These are phyloP conservation scores for Smutsia gigantea DNA, from an alignment of 2,797 vertebrate genomes.

Conservation along the genomic window DNA sequence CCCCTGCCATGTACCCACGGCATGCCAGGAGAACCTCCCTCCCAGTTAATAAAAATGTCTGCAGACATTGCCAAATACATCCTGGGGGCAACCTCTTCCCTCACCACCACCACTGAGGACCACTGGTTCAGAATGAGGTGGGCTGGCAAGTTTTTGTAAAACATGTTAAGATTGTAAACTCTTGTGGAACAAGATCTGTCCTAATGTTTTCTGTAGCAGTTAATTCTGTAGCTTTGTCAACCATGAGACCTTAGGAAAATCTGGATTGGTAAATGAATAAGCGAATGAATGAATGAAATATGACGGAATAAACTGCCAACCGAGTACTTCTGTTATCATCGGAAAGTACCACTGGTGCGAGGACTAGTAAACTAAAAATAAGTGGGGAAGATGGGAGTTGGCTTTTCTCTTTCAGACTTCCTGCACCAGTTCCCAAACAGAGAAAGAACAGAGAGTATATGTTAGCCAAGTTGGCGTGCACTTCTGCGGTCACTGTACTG, in stretches of 20 bases:
- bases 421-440: neutral
- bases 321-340: neutral
- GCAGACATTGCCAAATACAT: neutral
- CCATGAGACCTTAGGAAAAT: neutral
- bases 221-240: neutral
- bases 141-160: neutral
- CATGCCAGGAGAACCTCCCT: neutral
- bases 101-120: neutral
- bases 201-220: neutral
- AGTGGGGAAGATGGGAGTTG: neutral
- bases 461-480: neutral
- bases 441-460: neutral
- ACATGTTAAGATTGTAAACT: neutral
- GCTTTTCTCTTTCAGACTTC: conserved; percentile 16
- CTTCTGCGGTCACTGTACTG: neutral
- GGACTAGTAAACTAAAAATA: neutral
- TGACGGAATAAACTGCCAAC: neutral
- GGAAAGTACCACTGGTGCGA: neutral
- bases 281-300: neutral
- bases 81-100: neutral
- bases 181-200: neutral
- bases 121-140: neutral
- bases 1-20: neutral
- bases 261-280: neutral
- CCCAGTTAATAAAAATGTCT: neutral